These are phyloP conservation scores for Rattus rattus DNA, from an alignment of 2,113 vertebrate species.

Conservation along the genomic window DNA sequence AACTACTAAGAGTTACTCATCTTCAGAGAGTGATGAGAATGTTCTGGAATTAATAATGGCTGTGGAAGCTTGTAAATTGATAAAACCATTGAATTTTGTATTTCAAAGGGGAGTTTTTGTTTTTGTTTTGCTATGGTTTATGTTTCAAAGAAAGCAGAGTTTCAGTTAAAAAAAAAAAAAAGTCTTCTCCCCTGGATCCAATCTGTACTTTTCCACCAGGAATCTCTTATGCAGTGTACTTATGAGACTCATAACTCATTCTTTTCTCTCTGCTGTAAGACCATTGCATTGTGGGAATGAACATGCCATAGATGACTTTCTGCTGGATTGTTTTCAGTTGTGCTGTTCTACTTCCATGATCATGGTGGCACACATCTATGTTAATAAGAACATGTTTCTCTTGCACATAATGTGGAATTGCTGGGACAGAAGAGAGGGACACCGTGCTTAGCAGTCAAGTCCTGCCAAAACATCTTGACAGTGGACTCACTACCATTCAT, in stretches of 20 bases:
- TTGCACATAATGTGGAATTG: neutral
- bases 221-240: neutral
- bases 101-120: neutral
- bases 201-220: neutral
- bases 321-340: neutral
- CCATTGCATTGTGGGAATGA: neutral
- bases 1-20: neutral
- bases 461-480: neutral
- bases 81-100: neutral
- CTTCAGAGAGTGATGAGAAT: neutral
- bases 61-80: neutral
- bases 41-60: neutral
- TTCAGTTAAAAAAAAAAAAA: neutral
- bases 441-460: neutral
- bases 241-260: slow-evolving; percentile 16
- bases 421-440: neutral
- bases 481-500: neutral
- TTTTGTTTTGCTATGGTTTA: neutral
- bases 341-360: neutral
- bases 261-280: neutral
- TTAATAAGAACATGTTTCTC: neutral
- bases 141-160: neutral
- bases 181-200: neutral
- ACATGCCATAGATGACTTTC: neutral
- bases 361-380: neutral